These are phyloP conservation scores for Typhlichthys subterraneus DNA, from an alignment of 2,797 vertebrate species.

Conservation along the genomic window DNA sequence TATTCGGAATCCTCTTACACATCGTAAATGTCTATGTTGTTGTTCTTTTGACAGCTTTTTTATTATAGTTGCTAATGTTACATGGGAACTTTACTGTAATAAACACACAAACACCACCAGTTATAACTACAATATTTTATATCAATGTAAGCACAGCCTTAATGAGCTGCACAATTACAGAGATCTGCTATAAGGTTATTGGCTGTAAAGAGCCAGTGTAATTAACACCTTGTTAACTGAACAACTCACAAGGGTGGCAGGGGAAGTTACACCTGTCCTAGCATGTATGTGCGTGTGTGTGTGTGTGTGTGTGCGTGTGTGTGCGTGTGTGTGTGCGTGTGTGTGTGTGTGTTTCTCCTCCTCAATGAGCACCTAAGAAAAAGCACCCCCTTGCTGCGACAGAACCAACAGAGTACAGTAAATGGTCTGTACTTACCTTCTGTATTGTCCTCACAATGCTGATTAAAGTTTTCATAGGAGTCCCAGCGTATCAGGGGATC, in stretches of 20 bases:
- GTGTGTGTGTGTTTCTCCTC: neutral
- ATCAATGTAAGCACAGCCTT: neutral
- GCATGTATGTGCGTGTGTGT: conserved; percentile 1
- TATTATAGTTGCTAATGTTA: too few species aligned
- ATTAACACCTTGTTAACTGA: conserved; percentile 47
- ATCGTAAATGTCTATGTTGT: too few species aligned
- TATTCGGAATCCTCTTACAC: too few species aligned
- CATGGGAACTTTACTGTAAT: too few species aligned
- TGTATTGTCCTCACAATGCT: conserved; percentile 78
- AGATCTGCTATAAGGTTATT: neutral
- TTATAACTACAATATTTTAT: neutral
- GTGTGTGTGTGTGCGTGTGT: neutral
- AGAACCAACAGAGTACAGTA: neutral
- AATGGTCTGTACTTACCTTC: conserved; percentile 71
- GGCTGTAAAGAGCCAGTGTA: conserved; percentile 23
- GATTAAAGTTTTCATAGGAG: conserved; percentile 88
- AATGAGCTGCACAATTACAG: conserved; percentile 2
- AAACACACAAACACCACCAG: too few species aligned
- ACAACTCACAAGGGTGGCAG: conserved; percentile 9
- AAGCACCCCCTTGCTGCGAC: too few species aligned
- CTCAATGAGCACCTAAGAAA: too few species aligned
- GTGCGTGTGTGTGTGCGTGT: neutral
- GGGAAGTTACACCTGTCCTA: neutral
- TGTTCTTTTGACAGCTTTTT: too few species aligned
- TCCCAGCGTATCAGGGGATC: conserved; percentile 97